A percentile compares a stretch with the other conserved stretches of the same genome.
These are phyloP conservation scores for Chorisops tibialis DNA, from an alignment of 2,888 invertebrate genomes.

Conservation along the genomic window DNA sequence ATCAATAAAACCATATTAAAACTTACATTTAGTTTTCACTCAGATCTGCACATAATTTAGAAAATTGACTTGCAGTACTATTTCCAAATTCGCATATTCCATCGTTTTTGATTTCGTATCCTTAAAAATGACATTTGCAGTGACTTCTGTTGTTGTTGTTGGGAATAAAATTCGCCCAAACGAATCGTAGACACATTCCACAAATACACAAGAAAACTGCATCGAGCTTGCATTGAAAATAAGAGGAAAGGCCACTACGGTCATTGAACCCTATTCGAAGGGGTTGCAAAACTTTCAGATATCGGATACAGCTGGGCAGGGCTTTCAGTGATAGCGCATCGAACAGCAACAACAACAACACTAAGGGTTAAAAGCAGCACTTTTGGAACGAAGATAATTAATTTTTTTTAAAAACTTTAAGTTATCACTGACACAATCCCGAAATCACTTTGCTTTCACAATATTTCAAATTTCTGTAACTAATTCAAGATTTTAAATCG, in stretches of 20 bases:
- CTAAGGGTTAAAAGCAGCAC: background rate
- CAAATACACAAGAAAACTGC: background rate
- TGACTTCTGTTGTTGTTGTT: background rate
- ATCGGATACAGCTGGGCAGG: conserved; percentile 24
- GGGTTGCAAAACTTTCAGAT: conserved; percentile 21
- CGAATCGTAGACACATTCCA: background rate
- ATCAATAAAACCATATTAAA: too few species aligned
- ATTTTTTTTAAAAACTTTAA: too few species aligned
- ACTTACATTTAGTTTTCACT: too few species aligned
- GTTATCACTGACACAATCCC: too few species aligned
- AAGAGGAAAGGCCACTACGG: conserved; percentile 23
- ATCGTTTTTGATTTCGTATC: background rate
- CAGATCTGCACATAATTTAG: too few species aligned
- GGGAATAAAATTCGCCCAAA: background rate
- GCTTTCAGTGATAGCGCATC: conserved; percentile 1
- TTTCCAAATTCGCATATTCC: background rate
- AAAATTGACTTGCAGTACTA: too few species aligned
- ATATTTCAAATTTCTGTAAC: background rate
- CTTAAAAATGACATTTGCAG: background rate
- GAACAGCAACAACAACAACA: background rate
- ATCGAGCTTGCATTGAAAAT: conserved; percentile 22
- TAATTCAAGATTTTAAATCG: conserved; percentile 6
- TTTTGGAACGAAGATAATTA: background rate
- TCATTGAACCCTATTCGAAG: conserved; percentile 15
- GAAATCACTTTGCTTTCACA: background rate